Conservation (phyloP, 1,140 invertebrate species). For the Sinonovacula constricta region DNA sequence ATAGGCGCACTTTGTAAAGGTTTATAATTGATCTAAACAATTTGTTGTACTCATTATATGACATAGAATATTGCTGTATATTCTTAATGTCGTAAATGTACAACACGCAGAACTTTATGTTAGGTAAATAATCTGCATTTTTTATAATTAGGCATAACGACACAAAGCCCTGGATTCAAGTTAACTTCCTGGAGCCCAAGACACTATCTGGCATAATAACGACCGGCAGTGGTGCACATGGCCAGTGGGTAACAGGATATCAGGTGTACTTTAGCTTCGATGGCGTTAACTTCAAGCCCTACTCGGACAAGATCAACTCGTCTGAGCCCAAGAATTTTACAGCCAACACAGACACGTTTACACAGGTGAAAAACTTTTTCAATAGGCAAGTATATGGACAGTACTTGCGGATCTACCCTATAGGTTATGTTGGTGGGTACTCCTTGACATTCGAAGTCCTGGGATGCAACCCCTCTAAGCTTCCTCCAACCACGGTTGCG, state of each 20-base stretch:
- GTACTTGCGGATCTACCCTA: constrained; percentile 57
- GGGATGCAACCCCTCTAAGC: constrained; percentile 61
- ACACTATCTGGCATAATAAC: constrained; percentile 72
- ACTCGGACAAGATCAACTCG: constrained; percentile 50
- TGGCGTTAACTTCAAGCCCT: constrained; percentile 58
- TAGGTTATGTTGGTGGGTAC: constrained; percentile 8
- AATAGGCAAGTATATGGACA: constrained; percentile 55
- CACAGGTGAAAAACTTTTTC: constrained; percentile 50
- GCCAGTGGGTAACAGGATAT: constrained; percentile 73
- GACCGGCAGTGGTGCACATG: constrained; percentile 49
- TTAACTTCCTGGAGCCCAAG: constrained; percentile 74
- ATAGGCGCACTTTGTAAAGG: too few species aligned
- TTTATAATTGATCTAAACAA: too few species aligned
- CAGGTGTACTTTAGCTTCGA: constrained; percentile 72
- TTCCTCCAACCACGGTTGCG: constrained; percentile 12
- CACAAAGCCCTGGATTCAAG: constrained; percentile 59
- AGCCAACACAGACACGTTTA: constrained; percentile 52
- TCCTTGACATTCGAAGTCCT: constrained; percentile 60
- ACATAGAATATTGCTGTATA: too few species aligned
- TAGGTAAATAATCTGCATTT: too few species aligned
- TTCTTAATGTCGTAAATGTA: too few species aligned
- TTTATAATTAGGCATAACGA: constrained; percentile 57
- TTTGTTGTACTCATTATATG: too few species aligned
- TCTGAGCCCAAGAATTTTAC: constrained; percentile 51
- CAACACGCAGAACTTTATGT: too few species aligned